Evolutionary conservation across 2,113 vertebrate species (phyloP).

Genomic region (Sarotherodon lohbergeri): DNA sequence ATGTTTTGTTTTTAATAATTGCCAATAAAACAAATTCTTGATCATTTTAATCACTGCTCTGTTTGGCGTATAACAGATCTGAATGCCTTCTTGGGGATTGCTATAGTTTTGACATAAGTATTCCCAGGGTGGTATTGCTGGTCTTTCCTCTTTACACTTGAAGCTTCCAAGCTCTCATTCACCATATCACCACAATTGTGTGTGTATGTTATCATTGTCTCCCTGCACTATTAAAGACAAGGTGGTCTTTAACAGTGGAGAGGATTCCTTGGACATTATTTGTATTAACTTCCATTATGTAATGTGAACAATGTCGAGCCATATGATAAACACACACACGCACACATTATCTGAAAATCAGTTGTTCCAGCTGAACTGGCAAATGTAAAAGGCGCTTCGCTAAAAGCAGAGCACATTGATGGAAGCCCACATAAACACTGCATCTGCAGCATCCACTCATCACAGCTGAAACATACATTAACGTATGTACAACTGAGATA

Average conservation of each 20-base stretch:
- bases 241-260: not conserved
- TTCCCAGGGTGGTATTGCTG: not conserved
- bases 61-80: not conserved
- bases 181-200: not conserved
- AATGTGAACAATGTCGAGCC: not conserved
- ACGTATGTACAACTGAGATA: not conserved
- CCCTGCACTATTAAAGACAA: not conserved
- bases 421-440: conserved; percentile 13
- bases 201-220: not conserved
- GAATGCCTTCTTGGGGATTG: not conserved
- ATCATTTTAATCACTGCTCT: not conserved
- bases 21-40: not conserved
- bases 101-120: not conserved
- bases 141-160: not conserved
- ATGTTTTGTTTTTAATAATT: not conserved
- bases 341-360: not conserved
- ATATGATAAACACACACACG: not conserved
- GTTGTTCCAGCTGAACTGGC: not conserved
- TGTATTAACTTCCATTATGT: not conserved
- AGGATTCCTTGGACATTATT: not conserved
- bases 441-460: conserved; percentile 9
- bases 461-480: not conserved
- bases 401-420: not conserved
- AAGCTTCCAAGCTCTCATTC: not conserved
- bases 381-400: not conserved